Base-by-base conservation (phyloP, 2,888 invertebrate species). In the Tetramorium bicarinatum region DNA sequence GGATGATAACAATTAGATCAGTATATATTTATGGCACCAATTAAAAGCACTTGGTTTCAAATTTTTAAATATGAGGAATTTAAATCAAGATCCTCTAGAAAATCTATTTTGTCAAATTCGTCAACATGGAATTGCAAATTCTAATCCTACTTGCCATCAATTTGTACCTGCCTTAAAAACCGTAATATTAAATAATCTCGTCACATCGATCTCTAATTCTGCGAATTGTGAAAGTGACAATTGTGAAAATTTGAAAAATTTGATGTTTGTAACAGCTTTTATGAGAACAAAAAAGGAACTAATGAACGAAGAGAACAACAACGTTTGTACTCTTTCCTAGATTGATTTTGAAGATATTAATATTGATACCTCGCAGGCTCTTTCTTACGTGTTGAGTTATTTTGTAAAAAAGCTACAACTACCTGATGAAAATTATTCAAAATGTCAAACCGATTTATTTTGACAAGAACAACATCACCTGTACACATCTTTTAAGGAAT, bases 91-190 rank as follows among this genome's bases (percentile, higher is more conserved):
- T 64, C 41, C 64, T 7, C 0, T 64, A 6, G 64, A 64, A 64
- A 64, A 64, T 21, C 15, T 64, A 8, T 64, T 64, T 41, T 64
- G 64, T 6, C 64, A 64, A 64, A 64, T 64, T 41, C 41, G 21
- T 41, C 41, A 64, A 21, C 64, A 64, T 64, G 41, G 38, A 41
- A 41, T 64, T 64, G 59, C 59, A 34, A 61, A 61, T 61, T 34
- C 34, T 8, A 61, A 61, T 34, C 59, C 34, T 8, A 61, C 59
- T 0, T 34, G 59, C 2, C 59, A 61, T 59, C 59, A 59, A 59
- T 59, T 59, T 59, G 9, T 59, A 29, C 29, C 29, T 15, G 59
- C 59, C 15, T 29, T 59, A 59, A 59, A 59, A 59, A 59, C 15
- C 18, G 59, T 59, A 29, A 29, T 59, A 29, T 29, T 59, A 29